Conservation (phyloP, 2,797 vertebrate genomes). For the Cossypha heuglini region DNA sequence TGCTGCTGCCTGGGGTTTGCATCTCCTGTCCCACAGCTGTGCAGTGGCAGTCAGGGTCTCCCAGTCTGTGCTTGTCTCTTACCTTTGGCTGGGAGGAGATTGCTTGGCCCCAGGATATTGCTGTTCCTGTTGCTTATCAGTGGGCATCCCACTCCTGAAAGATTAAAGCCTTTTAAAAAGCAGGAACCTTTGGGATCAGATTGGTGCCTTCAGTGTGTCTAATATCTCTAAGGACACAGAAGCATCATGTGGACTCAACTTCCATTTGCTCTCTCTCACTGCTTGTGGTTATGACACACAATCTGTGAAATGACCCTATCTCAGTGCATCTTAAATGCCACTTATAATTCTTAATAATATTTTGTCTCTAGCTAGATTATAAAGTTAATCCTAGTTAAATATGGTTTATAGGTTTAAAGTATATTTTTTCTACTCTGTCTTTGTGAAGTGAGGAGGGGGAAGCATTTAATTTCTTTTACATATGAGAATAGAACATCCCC, state of each 20-base stretch:
- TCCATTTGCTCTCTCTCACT: background rate
- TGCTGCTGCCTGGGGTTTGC: background rate
- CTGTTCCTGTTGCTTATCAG: background rate
- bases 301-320: background rate
- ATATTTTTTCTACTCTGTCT: background rate
- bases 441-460: background rate
- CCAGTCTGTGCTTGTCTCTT: background rate
- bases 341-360: background rate
- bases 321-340: background rate
- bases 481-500: background rate
- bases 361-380: background rate
- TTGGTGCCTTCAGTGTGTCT: background rate
- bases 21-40: background rate
- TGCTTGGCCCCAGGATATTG: background rate
- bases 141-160: background rate
- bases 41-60: background rate
- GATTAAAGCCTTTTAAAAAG: background rate
- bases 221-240: background rate
- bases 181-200: background rate
- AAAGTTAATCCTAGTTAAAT: background rate
- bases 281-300: background rate
- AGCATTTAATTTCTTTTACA: background rate
- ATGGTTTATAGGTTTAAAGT: background rate
- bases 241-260: background rate
- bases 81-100: background rate